These are phyloP conservation scores for Mormyrus proboscirostris DNA, from an alignment of 2,797 vertebrate species.

Conservation along the genomic window DNA sequence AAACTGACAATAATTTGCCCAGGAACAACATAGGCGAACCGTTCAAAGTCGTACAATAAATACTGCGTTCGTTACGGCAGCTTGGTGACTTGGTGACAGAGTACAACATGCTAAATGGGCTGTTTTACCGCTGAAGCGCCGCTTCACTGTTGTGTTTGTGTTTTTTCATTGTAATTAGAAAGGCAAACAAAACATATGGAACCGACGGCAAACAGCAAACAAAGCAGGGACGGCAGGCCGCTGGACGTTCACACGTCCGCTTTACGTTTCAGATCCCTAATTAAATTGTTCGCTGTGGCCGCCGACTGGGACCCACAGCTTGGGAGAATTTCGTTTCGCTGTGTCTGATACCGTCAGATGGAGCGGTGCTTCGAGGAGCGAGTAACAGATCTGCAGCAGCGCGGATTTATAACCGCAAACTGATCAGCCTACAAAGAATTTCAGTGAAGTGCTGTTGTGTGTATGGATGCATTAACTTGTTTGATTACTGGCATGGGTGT, in stretches of 20 bases:
- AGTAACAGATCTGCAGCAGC: not conserved
- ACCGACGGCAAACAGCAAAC: not conserved
- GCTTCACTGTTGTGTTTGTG: not conserved
- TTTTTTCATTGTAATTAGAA: not conserved
- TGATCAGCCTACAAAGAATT: not conserved
- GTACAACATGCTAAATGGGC: slow-evolving; percentile 8
- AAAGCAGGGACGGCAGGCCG: not conserved
- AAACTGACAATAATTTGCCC: not conserved
- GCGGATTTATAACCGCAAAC: not conserved
- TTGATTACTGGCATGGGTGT: not conserved
- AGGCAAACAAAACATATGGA: slow-evolving; percentile 2
- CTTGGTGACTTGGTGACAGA: not conserved
- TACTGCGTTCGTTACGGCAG: not conserved
- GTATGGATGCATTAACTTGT: not conserved
- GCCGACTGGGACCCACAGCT: not conserved
- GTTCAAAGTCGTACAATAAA: not conserved
- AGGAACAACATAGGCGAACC: not conserved
- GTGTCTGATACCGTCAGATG: not conserved
- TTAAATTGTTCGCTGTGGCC: not conserved
- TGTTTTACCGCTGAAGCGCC: not conserved
- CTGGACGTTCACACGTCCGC: not conserved
- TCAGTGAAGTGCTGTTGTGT: not conserved
- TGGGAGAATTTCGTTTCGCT: not conserved
- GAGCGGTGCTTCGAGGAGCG: not conserved
- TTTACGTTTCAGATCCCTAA: slow-evolving; percentile 8